Evolutionary conservation across 2,888 invertebrate species (phyloP).

Genomic region (Synergus japonicus): DNA sequence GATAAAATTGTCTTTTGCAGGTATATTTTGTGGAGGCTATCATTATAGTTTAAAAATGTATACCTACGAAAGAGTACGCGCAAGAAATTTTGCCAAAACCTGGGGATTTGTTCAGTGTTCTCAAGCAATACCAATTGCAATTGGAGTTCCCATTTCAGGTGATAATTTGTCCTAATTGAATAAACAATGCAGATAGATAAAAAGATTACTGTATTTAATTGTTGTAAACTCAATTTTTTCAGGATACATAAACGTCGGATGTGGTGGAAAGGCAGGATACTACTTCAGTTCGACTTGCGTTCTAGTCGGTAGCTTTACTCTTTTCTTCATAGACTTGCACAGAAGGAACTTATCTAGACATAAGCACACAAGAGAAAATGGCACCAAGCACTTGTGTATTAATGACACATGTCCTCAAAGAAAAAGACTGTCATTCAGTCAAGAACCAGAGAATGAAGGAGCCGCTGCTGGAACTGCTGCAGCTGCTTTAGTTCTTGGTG

Average conservation of each 20-base stretch:
- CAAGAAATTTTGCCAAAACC: constrained; percentile 90
- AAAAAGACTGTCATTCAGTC: constrained; percentile 80
- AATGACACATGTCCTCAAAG: constrained; percentile 81
- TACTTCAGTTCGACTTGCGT: constrained; percentile 91
- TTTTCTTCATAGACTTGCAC: constrained; percentile 90
- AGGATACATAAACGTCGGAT: constrained; percentile 90
- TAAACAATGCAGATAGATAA: no score
- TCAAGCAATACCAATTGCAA: constrained; percentile 90
- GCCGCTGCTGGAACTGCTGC: constrained; percentile 80
- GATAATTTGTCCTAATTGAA: constrained; percentile 51
- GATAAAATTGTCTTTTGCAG: constrained; percentile 75
- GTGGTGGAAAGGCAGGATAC: constrained; percentile 88
- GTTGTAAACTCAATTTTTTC: constrained; percentile 58
- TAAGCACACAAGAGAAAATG: constrained; percentile 83
- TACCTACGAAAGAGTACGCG: constrained; percentile 91
- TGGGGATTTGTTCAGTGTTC: constrained; percentile 94
- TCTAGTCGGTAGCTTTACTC: constrained; percentile 85
- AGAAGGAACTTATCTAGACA: constrained; percentile 84
- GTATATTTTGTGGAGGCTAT: constrained; percentile 92
- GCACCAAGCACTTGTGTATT: constrained; percentile 80
- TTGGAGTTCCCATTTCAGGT: constrained; percentile 92
- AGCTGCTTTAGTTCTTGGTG: constrained; percentile 81
- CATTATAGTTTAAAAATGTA: constrained; percentile 94
- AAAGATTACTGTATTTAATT: background rate
- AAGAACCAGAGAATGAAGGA: constrained; percentile 81